Conservation (phyloP, 2,113 vertebrate species). For the Arizona elegans region DNA sequence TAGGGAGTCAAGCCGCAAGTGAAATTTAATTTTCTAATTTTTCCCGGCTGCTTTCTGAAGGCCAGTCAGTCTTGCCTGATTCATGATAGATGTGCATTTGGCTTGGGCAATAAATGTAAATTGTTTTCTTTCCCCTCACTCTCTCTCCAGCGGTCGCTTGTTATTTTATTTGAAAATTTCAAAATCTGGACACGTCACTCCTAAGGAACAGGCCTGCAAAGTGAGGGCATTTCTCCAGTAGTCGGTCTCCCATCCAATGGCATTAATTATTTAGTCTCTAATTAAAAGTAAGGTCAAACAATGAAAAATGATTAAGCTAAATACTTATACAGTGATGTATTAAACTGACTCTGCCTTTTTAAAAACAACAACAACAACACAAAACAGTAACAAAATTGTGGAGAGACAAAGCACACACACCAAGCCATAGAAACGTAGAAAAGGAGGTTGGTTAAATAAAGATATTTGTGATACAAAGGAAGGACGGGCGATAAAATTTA, state of each 20-base stretch:
- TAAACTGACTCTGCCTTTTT: slow-evolving; percentile 52
- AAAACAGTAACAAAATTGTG: background rate
- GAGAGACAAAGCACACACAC: background rate
- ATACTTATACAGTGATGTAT: slow-evolving; percentile 64
- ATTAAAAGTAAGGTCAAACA: slow-evolving; percentile 87
- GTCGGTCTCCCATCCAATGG: slow-evolving; percentile 72
- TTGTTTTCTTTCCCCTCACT: slow-evolving; percentile 38
- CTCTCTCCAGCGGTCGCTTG: slow-evolving; percentile 57
- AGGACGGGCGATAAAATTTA: slow-evolving; percentile 31
- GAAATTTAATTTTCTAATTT: slow-evolving; percentile 51
- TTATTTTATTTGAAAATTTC: slow-evolving; percentile 70
- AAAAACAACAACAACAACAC: background rate
- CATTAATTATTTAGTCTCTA: slow-evolving; percentile 87
- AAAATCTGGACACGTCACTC: slow-evolving; percentile 65
- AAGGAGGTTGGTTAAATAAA: slow-evolving; percentile 34
- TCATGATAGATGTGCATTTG: slow-evolving; percentile 59
- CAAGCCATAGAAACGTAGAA: slow-evolving; percentile 55
- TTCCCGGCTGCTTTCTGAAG: slow-evolving; percentile 38
- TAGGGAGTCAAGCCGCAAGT: slow-evolving; percentile 53
- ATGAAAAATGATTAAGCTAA: slow-evolving; percentile 76
- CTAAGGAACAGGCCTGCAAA: slow-evolving; percentile 64
- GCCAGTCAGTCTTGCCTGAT: slow-evolving; percentile 46
- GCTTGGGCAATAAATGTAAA: slow-evolving; percentile 60
- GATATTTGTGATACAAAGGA: slow-evolving; percentile 15
- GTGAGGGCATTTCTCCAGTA: slow-evolving; percentile 61